Base-by-base conservation (phyloP, 2,113 vertebrate genomes). In the Willisornis vidua region DNA sequence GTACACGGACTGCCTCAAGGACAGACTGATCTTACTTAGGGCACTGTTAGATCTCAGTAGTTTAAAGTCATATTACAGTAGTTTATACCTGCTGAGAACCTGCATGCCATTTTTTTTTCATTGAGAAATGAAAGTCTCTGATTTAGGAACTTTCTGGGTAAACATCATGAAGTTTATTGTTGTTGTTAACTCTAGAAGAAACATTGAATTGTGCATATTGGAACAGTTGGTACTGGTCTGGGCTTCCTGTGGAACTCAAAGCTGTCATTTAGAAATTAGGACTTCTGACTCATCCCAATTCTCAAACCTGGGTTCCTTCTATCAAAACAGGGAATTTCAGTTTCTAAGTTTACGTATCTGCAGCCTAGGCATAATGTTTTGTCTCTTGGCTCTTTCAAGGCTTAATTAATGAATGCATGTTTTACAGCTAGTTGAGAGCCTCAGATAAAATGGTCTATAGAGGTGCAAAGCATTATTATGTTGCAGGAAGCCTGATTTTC, bases 351-450 rank as follows among this genome's bases (percentile, higher is more conserved):
- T 91, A 68, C 77, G 74, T 78, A 39, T 78, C 45, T 58, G 7
- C 54, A 85, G 46, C 54, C 29, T 68, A 85, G 52, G 66, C 46
- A 24, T 61, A 89, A 74, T 82, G 39, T 65, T 91, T 91, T 68
- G 43, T 89, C 66, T 83, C 55, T 74, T 39, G 35, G 28, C 16
- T 76, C 66, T 94, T 96, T 94, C 62, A 85, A 87, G 46, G 19
- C 14, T 93, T 96, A 92, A 94, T 95, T 94, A 91, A 85, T 72
- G 61, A 91, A 91, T 68, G 85, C 39, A 33, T 78, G 91, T 91
- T 95, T 90, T 92, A 91, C 81, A 94, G 81, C 48, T 85, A 89
- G 76, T 91, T 85, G 87, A 93, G 90, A 96, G 90, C 65, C 59
- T 89, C 68, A 93, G 65, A 82, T 89, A 93, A 94, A 96, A 94